Percentiles rank a stretch among this genome's conserved stretches.
Conservation (phyloP, 1,140 invertebrate genomes). For the Sweltsa coloradensis region DNA sequence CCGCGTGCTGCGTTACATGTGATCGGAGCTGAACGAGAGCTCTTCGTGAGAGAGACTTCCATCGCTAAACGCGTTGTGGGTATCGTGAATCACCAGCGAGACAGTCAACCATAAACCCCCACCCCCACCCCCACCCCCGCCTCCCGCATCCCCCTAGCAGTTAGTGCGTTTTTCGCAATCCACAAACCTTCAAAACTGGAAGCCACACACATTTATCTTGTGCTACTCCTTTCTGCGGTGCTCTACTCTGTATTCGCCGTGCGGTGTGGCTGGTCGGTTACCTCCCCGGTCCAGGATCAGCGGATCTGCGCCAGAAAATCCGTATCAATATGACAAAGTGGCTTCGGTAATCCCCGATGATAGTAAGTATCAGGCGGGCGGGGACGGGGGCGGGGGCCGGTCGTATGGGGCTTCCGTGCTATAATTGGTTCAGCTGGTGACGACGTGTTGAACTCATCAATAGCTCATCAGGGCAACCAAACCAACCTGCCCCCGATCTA, state of each 20-base stretch:
- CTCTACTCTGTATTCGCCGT: slow-evolving; percentile 10
- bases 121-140: neutral
- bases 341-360: slow-evolving; percentile 16
- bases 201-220: no score
- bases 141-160: neutral
- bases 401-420: slow-evolving; percentile 27
- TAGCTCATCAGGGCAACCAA: slow-evolving; percentile 28
- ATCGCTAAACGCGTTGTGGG: no score
- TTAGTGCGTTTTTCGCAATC: no score
- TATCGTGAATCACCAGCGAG: neutral
- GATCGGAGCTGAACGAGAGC: no score
- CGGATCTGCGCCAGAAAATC: slow-evolving; percentile 6
- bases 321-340: slow-evolving; percentile 20
- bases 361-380: slow-evolving; percentile 16
- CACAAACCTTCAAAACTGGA: no score
- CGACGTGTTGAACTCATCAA: slow-evolving; percentile 31
- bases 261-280: neutral
- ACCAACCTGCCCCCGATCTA: slow-evolving; percentile 22
- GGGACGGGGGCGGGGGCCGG: slow-evolving; percentile 20
- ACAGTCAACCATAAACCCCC: neutral
- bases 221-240: no score
- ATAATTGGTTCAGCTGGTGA: slow-evolving; percentile 36
- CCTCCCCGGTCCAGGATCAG: slow-evolving; percentile 6
- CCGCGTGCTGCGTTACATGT: no score
- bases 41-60: no score